Evolutionary conservation across 2,797 vertebrate species (phyloP), one percentile per base, ranked within the genome.

Genomic region (Manis crassicaudata): DNA sequence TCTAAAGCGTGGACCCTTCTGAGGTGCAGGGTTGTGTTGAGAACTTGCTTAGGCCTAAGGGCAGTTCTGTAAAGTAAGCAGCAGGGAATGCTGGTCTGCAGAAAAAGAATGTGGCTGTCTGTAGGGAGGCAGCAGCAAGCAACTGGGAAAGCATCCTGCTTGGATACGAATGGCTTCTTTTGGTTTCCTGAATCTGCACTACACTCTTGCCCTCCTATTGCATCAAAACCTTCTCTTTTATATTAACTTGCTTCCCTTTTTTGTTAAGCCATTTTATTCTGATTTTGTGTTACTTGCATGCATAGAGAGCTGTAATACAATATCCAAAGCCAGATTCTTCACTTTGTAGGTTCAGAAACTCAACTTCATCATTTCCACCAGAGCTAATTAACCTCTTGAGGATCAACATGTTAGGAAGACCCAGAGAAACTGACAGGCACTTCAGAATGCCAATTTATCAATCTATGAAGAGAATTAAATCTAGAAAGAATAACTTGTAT

Each of bases 401-500:
- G 25, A 93, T 43, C 40, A 95, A 63, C 7, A 72, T 54, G 54
- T 82, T 95, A 89, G 86, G 6, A 86, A 4, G 63, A 92, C 17
- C 21, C 13, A 35, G 90, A 72, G 23, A 92, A 94, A 87, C 29
- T 32, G 62, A 75, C 23, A 67, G 4, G 21, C 3, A 54, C 63
- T 17, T 60, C 72, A 83, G 37, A 68, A 70, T 91, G 43, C 27
- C 50, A 95, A 89, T n/a, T 89, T 93, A 58, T 89, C 37, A 88
- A 87, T 60, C 65, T 86, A 73, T 54, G 80, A 95, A 86, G 35
- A 94, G 3, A 81, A 10, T 23, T 77, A 91, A 79, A 91, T 79
- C 43, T 91, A 63, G 12, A 88, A 92, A 94, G 54, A 95, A 68
- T n/a, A 95, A 89, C 6, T 52, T 73, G 21, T 58, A 60, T 75